Evolutionary conservation across 2,797 vertebrate genomes (phyloP).

Genomic region (Dermochelys coriacea): DNA sequence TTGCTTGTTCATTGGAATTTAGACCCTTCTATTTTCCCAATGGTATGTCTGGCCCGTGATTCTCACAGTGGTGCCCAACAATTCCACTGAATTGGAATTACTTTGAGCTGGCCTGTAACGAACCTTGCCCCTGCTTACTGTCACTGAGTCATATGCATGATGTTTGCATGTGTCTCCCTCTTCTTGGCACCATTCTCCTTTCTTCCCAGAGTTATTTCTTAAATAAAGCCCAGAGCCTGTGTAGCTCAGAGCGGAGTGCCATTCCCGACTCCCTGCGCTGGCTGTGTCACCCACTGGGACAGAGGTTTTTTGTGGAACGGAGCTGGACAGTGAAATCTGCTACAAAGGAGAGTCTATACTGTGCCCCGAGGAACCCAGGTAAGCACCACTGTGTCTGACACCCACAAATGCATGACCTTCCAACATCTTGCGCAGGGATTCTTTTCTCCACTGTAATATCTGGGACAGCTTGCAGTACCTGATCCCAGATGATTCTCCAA

Average conservation of each 20-base stretch:
- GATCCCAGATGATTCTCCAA: background rate
- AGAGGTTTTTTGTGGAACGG: slow-evolving; percentile 95
- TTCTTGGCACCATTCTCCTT: slow-evolving; percentile 1
- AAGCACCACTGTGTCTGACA: background rate
- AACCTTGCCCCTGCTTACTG: background rate
- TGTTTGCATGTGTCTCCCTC: background rate
- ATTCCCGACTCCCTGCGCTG: slow-evolving; percentile 92
- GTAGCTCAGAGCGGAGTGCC: slow-evolving; percentile 85
- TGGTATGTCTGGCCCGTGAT: background rate
- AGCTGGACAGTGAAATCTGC: slow-evolving; percentile 94
- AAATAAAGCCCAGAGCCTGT: slow-evolving; percentile 88
- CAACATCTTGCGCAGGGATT: background rate
- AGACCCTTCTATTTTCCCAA: background rate
- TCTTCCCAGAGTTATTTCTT: slow-evolving; percentile 90
- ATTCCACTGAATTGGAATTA: background rate
- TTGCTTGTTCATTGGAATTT: background rate
- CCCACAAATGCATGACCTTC: background rate
- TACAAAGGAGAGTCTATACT: slow-evolving; percentile 88
- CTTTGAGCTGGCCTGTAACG: background rate
- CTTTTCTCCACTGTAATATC: background rate
- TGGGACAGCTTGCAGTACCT: background rate
- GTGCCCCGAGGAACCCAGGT: slow-evolving; percentile 92
- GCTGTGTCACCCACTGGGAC: slow-evolving; percentile 94
- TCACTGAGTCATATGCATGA: background rate
- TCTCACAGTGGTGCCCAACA: background rate